These are phyloP conservation scores for Odontomachus brunneus DNA, from an alignment of 1,140 invertebrate species.

Conservation along the genomic window DNA sequence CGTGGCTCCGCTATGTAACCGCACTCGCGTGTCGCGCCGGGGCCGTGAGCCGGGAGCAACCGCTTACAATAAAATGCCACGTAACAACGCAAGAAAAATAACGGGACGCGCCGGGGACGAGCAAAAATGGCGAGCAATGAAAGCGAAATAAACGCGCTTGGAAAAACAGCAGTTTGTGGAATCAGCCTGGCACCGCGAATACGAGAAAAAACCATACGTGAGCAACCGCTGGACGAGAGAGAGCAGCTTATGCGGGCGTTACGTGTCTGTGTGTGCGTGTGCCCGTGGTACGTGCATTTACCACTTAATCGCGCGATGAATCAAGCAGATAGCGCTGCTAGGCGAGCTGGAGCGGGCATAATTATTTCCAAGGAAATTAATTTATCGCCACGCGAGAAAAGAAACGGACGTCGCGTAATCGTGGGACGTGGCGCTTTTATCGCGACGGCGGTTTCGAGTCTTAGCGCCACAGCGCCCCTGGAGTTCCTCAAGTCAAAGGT, in stretches of 20 bases:
- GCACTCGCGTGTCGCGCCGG: conserved; percentile 30
- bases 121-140: conserved; percentile 33
- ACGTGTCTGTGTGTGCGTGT: background rate
- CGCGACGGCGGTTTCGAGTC: conserved; percentile 31
- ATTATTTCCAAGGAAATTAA: conserved; percentile 64
- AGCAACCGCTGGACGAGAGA: conserved; percentile 44
- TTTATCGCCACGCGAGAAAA: conserved; percentile 58
- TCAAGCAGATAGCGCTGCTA: conserved; percentile 45
- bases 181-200: conserved; percentile 35
- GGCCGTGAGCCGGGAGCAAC: conserved; percentile 22
- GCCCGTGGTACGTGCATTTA: conserved; percentile 31
- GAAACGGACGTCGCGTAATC: conserved; percentile 21
- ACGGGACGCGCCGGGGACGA: conserved; percentile 40
- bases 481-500: too few relatives aligned
- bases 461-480: too few relatives aligned
- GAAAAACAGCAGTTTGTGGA: conserved; percentile 47
- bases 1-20: conserved; percentile 9
- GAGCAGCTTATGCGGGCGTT: conserved; percentile 23
- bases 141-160: conserved; percentile 60
- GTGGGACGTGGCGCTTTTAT: background rate
- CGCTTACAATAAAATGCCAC: conserved; percentile 36
- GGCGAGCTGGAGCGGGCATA: conserved; percentile 41
- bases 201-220: conserved; percentile 48
- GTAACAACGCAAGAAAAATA: conserved; percentile 58
- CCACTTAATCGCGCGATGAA: conserved; percentile 59